Percentiles rank a stretch among this genome's conserved stretches.
Conservation (phyloP, 2,888 invertebrate genomes). For the Amphipyra berbera region DNA sequence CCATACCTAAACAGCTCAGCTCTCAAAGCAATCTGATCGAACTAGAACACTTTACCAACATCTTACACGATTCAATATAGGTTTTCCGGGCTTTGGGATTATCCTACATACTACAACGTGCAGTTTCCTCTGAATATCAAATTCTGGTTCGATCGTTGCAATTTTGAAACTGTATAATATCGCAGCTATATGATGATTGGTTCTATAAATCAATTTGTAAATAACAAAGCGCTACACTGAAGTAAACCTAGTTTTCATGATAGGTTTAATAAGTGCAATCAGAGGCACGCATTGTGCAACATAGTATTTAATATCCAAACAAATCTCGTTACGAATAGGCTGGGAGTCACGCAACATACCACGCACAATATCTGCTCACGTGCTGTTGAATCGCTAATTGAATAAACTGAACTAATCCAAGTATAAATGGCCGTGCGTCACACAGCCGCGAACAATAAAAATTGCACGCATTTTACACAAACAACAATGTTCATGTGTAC, state of each 20-base stretch:
- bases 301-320: conserved; percentile 38
- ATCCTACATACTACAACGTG: background rate
- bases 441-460: conserved; percentile 37
- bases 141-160: background rate
- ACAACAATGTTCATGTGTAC: conserved; percentile 23
- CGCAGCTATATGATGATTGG: conserved; percentile 7
- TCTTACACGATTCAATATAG: conserved; percentile 24
- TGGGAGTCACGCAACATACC: conserved; percentile 58
- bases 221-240: conserved; percentile 11
- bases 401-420: conserved; percentile 68
- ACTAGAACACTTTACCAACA: conserved; percentile 33
- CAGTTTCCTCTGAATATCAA: conserved; percentile 1
- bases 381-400: conserved; percentile 67
- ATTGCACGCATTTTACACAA: conserved; percentile 43
- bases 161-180: conserved; percentile 5
- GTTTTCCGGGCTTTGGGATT: conserved; percentile 18
- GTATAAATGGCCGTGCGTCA: conserved; percentile 58
- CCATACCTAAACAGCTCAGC: conserved; percentile 33
- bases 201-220: conserved; percentile 17
- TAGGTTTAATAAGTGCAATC: conserved; percentile 42
- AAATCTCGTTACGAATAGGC: conserved; percentile 53
- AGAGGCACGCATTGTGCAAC: conserved; percentile 51
- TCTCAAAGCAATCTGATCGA: conserved; percentile 49
- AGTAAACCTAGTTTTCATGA: conserved; percentile 23
- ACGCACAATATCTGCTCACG: conserved; percentile 65